These are phyloP conservation scores for Poeciliopsis turrubarensis DNA, from an alignment of 2,113 vertebrate species.

Conservation along the genomic window DNA sequence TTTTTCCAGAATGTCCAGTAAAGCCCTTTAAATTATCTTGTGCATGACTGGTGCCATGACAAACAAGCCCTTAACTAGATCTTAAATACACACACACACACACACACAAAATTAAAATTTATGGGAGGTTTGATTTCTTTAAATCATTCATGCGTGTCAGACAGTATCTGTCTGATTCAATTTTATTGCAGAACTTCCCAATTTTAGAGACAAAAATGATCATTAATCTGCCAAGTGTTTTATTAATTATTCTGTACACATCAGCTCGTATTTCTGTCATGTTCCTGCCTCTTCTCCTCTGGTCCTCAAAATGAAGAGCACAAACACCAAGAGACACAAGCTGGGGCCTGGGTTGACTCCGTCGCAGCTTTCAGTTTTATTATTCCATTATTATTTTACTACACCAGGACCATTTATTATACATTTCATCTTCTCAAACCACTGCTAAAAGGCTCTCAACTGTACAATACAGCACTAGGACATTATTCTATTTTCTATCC, in stretches of 20 bases:
- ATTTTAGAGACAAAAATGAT: neutral
- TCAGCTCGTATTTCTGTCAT: constrained; percentile 3
- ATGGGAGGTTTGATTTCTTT: neutral
- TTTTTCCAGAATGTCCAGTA: neutral
- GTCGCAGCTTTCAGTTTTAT: constrained; percentile 14
- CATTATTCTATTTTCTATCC: neutral
- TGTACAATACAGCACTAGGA: neutral
- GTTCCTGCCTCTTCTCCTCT: neutral
- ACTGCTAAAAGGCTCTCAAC: constrained; percentile 4
- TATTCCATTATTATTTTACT: constrained; percentile 32
- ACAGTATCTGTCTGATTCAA: neutral
- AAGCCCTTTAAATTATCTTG: neutral
- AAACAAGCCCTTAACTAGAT: neutral
- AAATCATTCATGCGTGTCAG: neutral
- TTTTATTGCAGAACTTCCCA: neutral
- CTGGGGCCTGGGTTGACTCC: constrained; percentile 2
- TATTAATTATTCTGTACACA: neutral
- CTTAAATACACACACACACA: no score
- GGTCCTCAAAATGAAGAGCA: neutral
- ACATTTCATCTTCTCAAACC: constrained; percentile 26
- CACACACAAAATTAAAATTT: neutral
- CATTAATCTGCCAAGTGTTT: neutral
- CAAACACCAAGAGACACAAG: neutral
- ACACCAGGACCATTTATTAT: constrained; percentile 28
- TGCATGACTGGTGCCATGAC: neutral